Evolutionary conservation across 2,113 vertebrate species (phyloP).

Genomic region (Delphinus delphis): DNA sequence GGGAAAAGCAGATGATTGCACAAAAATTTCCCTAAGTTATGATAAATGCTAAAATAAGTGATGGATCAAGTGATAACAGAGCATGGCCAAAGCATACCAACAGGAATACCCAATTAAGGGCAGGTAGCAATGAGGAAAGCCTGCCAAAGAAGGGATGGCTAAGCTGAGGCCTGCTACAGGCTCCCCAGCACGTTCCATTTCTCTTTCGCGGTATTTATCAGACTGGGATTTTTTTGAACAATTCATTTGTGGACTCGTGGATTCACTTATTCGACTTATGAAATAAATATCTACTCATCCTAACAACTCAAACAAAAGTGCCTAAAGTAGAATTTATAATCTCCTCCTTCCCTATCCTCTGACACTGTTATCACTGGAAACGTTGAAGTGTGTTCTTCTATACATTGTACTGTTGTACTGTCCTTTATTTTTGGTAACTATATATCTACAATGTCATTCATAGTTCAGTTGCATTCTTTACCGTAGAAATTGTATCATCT

Average conservation of each 20-base stretch:
- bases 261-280: background rate
- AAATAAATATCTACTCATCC: background rate
- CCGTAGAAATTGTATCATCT: background rate
- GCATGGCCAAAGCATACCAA: background rate
- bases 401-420: background rate
- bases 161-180: background rate
- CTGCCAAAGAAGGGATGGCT: background rate
- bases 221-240: background rate
- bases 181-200: background rate
- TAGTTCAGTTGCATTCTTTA: background rate
- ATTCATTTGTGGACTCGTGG: background rate
- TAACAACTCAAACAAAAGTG: background rate
- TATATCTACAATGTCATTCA: background rate
- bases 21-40: background rate
- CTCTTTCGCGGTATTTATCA: background rate
- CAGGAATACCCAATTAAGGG: background rate
- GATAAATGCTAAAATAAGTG: background rate
- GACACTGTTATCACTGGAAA: background rate
- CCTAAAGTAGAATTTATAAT: background rate
- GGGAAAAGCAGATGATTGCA: background rate
- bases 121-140: background rate
- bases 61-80: background rate
- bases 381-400: background rate
- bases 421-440: background rate
- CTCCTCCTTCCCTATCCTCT: background rate